These are phyloP conservation scores for Ginglymostoma cirratum DNA, from an alignment of 2,113 vertebrate species.

Conservation along the genomic window DNA sequence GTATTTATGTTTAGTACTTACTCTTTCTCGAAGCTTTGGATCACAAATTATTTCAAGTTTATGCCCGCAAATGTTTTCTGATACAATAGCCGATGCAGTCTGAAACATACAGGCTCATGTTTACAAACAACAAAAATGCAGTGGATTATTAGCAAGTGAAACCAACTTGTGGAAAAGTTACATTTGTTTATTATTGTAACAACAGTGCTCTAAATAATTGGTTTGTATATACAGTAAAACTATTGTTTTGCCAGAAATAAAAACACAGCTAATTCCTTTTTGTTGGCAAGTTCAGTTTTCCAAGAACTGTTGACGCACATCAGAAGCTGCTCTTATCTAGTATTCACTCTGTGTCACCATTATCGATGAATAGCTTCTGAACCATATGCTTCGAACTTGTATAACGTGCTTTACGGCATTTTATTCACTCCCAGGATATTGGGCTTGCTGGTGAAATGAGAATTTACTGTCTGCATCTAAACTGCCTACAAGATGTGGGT, in stretches of 20 bases:
- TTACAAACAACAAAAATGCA: not conserved
- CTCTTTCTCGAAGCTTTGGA: constrained; percentile 78
- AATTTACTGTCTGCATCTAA: not conserved
- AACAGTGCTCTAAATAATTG: not conserved
- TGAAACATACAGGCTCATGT: constrained; percentile 48
- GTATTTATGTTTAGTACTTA: constrained; percentile 51
- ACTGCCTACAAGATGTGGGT: not conserved
- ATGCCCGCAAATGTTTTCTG: constrained; percentile 64
- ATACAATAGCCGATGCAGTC: constrained; percentile 78
- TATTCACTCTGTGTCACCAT: not conserved
- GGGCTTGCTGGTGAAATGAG: not conserved
- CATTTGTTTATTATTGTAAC: not conserved
- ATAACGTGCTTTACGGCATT: not conserved
- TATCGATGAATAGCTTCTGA: not conserved
- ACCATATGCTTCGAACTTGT: not conserved
- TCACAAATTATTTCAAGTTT: constrained; percentile 67
- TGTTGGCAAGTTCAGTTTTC: not conserved
- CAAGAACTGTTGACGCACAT: not conserved
- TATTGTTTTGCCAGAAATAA: not conserved
- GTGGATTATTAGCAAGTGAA: not conserved
- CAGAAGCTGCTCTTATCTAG: not conserved
- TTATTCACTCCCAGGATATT: not conserved
- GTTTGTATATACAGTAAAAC: not conserved
- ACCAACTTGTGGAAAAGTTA: not conserved
- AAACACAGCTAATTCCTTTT: not conserved